A percentile compares a stretch with the other conserved stretches of the same genome.
Conservation (phyloP, 2,888 invertebrate genomes). For the Tyria jacobaeae region DNA sequence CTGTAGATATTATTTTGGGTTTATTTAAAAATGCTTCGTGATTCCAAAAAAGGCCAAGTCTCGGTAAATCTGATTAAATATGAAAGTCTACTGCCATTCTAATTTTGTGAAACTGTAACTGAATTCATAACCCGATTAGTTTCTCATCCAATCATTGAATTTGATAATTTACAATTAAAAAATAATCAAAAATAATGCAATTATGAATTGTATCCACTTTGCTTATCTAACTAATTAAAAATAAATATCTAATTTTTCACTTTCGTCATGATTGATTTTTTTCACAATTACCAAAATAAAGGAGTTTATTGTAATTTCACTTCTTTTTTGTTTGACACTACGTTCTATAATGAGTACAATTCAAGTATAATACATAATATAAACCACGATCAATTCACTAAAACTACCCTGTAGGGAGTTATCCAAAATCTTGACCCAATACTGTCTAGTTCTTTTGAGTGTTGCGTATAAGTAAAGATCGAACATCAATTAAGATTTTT, state of each 20-base stretch:
- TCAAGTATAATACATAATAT: background rate
- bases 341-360: background rate
- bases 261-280: background rate
- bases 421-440: background rate
- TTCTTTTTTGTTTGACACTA: constrained; percentile 12
- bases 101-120: constrained; percentile 13
- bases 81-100: background rate
- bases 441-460: background rate
- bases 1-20: background rate
- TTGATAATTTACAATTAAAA: background rate
- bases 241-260: constrained; percentile 12
- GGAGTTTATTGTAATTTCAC: constrained; percentile 3
- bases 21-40: background rate
- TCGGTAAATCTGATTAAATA: background rate
- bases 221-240: background rate
- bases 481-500: too few species aligned
- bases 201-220: background rate
- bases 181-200: background rate
- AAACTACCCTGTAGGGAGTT: background rate
- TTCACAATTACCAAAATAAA: background rate
- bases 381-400: background rate
- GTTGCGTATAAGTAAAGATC: too few species aligned
- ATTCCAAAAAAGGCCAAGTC: background rate
- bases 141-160: constrained; percentile 1
- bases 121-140: constrained; percentile 1